A percentile compares a stretch with the other conserved stretches of the same genome.
These are phyloP conservation scores for Protobothrops mucrosquamatus DNA, from an alignment of 2,113 vertebrate species.

Conservation along the genomic window DNA sequence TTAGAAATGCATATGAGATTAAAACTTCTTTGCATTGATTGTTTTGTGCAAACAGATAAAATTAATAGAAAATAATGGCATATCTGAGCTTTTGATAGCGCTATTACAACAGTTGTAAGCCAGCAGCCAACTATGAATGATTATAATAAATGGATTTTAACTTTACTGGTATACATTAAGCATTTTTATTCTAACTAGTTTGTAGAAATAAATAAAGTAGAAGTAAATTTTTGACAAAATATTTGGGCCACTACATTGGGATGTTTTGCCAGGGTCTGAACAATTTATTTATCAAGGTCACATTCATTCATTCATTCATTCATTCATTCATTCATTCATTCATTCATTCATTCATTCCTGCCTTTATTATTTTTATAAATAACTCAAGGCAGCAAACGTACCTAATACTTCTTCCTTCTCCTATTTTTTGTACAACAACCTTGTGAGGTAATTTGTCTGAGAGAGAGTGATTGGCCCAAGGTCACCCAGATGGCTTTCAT, in stretches of 20 bases:
- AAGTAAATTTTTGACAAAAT: not conserved
- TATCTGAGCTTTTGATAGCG: not conserved
- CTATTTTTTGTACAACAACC: not conserved
- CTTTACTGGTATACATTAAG: not conserved
- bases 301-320: not conserved
- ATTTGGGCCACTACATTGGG: not conserved
- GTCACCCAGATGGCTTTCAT: not conserved
- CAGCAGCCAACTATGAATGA: not conserved
- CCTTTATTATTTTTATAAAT: not conserved
- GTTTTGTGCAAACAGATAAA: not conserved
- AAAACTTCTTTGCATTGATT: not conserved
- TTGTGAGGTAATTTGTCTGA: not conserved
- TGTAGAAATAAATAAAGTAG: not conserved
- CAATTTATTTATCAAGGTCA: not conserved
- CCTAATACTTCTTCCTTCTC: not conserved
- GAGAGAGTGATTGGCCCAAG: not conserved
- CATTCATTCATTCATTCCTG: not conserved
- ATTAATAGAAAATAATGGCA: not conserved
- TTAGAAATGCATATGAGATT: not conserved
- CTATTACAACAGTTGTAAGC: not conserved
- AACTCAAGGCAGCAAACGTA: not conserved
- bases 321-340: not conserved
- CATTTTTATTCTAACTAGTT: not conserved
- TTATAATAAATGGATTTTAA: not conserved
- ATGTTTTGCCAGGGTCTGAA: not conserved